Percentiles rank a stretch among this genome's conserved stretches.
Conservation (phyloP, 2,113 vertebrate genomes). For the Sebastes fasciatus region DNA sequence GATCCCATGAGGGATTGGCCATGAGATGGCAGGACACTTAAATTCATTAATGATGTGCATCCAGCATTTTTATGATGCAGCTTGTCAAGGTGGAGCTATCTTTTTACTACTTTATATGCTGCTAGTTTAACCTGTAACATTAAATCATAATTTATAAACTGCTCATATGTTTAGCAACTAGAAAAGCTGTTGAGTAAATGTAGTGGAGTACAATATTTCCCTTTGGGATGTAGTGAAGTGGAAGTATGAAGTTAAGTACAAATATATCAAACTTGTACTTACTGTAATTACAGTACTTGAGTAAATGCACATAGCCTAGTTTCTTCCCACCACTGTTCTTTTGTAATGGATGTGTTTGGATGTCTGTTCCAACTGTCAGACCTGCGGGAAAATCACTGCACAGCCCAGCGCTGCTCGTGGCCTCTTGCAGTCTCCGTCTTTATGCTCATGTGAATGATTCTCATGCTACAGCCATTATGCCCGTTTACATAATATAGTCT, state of each 20-base stretch:
- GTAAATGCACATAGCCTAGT: neutral
- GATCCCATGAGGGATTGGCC: neutral
- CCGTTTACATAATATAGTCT: constrained; percentile 30
- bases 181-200: neutral
- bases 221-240: neutral
- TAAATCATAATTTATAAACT: neutral
- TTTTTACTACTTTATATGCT: neutral
- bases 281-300: neutral
- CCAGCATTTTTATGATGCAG: neutral
- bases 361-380: neutral
- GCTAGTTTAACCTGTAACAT: neutral
- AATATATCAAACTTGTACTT: neutral
- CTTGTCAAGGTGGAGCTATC: neutral
- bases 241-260: neutral
- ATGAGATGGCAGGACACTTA: neutral
- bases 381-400: neutral
- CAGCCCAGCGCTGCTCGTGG: neutral
- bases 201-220: neutral
- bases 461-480: constrained; percentile 3
- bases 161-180: neutral
- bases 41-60: neutral
- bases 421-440: constrained; percentile 10
- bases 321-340: neutral
- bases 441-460: constrained; percentile 12
- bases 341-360: neutral